Evolutionary conservation across 2,113 vertebrate species (phyloP), one percentile per base, ranked within the genome.

Genomic region (Chauna torquata): DNA sequence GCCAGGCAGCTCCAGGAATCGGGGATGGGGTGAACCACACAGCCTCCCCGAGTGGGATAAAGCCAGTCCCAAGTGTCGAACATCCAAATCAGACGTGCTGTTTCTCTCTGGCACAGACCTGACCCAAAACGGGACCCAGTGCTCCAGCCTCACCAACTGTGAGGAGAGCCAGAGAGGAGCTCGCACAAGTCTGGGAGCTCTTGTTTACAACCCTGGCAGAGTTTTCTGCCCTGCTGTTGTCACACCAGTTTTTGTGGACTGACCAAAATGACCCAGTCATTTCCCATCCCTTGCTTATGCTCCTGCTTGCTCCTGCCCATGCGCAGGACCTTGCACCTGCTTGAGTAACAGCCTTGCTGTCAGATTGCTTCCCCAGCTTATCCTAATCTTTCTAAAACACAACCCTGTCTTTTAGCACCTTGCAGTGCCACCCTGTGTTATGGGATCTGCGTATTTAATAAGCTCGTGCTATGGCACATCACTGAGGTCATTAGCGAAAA

Each of bases 21-120:
- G 49, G 55, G 72, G 40, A 42, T 16, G 18, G 61, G 24, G 23
- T 49, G 47, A 75, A 69, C 8, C n/a, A 36, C 25, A 9, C 22
- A 32, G n/a, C 6, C 17, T 40, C 68, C 69, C 24, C 3, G 6
- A 13, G 4, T 17, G n/a, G 52, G 34, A 64, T 6, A 13, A 64
- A 70, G 57, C 42, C 42, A 70, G 62, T 55, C 40, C 45, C 12
- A 30, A 55, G 20, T 1, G 3, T 6, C 42, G 69, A 62, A 69
- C 20, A 44, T 42, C 54, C 54, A 47, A 27, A 75, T 15, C 0
- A 62, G 40, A 61, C 0, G 1, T 20, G 71, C 23, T 4, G 1
- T 36, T 84, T 70, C 22, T 22, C 49, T 71, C 42, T 18, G 32
- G 49, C 49, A 45, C 62, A 52, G 78, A 45, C 23, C 12, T 0